Evolutionary conservation across 1,140 invertebrate species (phyloP).

Genomic region (Pinna nobilis): DNA sequence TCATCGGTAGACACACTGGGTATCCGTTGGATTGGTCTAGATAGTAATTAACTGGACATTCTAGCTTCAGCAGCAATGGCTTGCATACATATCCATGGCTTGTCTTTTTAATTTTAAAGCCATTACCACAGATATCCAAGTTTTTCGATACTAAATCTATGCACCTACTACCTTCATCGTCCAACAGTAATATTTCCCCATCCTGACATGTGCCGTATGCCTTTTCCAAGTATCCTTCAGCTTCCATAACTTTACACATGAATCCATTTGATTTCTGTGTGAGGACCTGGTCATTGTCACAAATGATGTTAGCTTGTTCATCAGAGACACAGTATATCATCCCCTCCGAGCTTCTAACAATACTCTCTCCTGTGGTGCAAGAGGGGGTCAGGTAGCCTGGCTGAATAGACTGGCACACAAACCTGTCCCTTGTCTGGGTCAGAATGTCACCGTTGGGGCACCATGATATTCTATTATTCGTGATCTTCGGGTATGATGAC

Average conservation of each 20-base stretch:
- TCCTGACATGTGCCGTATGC: neutral
- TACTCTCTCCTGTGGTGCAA: neutral
- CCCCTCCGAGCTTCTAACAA: neutral
- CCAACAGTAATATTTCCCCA: neutral
- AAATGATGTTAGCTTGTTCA: conserved; percentile 9
- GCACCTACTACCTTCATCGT: neutral
- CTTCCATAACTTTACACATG: neutral
- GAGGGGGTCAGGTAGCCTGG: neutral
- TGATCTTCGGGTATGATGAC: neutral
- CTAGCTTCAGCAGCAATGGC: too few species aligned
- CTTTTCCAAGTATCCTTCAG: neutral
- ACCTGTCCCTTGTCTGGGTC: conserved; percentile 8
- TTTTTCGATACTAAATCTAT: neutral
- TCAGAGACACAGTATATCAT: conserved; percentile 11
- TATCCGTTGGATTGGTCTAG: too few species aligned
- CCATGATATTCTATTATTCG: neutral
- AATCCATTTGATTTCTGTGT: neutral
- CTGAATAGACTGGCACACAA: conserved; percentile 2
- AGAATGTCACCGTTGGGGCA: conserved; percentile 16
- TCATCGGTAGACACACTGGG: too few species aligned
- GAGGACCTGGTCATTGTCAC: neutral
- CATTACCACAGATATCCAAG: conserved; percentile 3
- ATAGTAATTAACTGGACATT: too few species aligned
- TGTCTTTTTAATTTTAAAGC: too few species aligned
- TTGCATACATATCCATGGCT: too few species aligned